Evolutionary conservation across 2,797 vertebrate genomes (phyloP), one percentile per base, ranked within the genome.

Genomic region (Fistularia commersonii): DNA sequence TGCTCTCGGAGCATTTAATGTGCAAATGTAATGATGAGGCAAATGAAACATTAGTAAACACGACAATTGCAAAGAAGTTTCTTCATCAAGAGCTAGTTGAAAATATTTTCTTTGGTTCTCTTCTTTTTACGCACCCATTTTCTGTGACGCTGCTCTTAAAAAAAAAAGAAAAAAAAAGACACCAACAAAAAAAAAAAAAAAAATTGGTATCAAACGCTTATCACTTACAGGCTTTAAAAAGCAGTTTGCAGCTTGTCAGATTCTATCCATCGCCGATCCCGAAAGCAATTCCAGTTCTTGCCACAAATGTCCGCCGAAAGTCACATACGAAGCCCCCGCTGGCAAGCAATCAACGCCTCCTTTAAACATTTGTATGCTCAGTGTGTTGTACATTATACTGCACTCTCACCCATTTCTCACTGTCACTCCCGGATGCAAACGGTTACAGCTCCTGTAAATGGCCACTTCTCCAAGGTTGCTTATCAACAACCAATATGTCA

Each of bases 371-470:
- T 46, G 23, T 49, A 12, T 11, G n/a, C 10, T 36, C 8, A 11
- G 1, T 11, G 31, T 32, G n/a, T 15, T 55, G 4, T 7, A 11
- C 7, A 11, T 39, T 33, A 12, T 48, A 7, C 36, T n/a, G 45
- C 15, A 31, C 8, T 32, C 5, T 41, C 11, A 50, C 23, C 12
- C 3, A 8, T 45, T 45, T 61, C 0, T 8, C n/a, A 44, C 5
- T 23, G 41, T 8, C 43, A 35, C 12, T 51, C 36, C 62, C 41
- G 31, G 33, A 48, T 43, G 45, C 49, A 41, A 61, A 57, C 48
- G 54, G 8, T n/a, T 33, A 41, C 57, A 56, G 51, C 46, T 45
- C 45, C 38, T 55, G 35, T 45, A 39, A 60, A 39, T 51, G 12
- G 32, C 14, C 43, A 3, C 37, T 10, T 51, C 59, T 31, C 35